These are phyloP conservation scores for Ptychochromis oligacanthus DNA, from an alignment of 2,113 vertebrate genomes.

Conservation along the genomic window DNA sequence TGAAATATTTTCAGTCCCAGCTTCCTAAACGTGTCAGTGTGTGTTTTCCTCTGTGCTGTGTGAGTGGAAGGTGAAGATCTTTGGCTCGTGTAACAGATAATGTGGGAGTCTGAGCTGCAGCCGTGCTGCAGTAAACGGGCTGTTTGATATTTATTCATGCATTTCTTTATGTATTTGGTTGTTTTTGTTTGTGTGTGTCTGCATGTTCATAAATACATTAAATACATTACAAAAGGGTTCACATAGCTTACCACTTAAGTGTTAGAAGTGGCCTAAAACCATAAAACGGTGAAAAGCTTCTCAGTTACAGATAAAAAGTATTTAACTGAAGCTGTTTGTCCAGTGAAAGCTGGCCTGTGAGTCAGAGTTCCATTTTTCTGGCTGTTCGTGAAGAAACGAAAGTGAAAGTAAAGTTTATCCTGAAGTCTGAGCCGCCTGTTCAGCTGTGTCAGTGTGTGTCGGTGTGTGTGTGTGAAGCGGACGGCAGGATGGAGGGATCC, in stretches of 20 bases:
- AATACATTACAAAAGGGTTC: background rate
- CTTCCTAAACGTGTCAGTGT: no score
- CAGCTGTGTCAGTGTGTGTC: rapidly evolving
- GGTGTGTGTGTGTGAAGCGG: background rate
- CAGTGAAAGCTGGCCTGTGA: rapidly evolving
- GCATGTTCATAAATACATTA: background rate
- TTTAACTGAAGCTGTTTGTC: background rate
- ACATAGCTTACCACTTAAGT: background rate
- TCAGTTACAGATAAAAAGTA: background rate
- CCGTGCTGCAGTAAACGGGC: no score
- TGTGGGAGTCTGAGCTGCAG: no score
- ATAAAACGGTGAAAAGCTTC: background rate
- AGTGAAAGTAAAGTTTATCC: conserved; percentile 25
- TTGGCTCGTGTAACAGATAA: no score
- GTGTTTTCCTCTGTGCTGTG: no score
- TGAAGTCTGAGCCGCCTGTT: background rate
- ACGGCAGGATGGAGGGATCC: conserved; percentile 44
- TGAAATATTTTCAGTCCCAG: no score
- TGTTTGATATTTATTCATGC: no score
- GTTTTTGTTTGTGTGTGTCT: background rate
- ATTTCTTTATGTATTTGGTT: no score
- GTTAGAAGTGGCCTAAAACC: rapidly evolving
- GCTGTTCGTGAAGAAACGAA: conserved; percentile 49
- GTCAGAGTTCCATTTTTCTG: background rate
- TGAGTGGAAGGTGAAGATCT: no score